Percentiles rank a stretch among this genome's conserved stretches.
Conservation (phyloP, 2,888 invertebrate genomes). For the Chouioia cunea region DNA sequence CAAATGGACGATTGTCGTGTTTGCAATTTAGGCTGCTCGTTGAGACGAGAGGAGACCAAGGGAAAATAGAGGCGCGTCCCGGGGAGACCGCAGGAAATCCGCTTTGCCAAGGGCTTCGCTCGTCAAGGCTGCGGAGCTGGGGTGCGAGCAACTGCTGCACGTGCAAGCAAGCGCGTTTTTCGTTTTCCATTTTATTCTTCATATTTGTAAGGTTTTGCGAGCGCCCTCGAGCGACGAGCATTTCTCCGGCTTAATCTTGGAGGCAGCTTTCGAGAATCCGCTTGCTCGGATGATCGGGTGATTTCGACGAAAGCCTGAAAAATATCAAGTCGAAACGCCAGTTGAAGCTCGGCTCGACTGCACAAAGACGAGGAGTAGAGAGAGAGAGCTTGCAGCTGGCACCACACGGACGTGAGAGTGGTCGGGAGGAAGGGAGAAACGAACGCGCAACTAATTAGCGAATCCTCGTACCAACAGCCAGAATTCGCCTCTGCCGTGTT, state of each 20-base stretch:
- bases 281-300: not conserved
- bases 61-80: slow-evolving; percentile 41
- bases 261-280: not conserved
- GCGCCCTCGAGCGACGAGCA: not conserved
- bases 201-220: slow-evolving; percentile 63
- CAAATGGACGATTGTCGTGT: slow-evolving; percentile 29
- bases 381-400: slow-evolving; percentile 61
- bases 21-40: slow-evolving; percentile 29
- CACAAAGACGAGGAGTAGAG: slow-evolving; percentile 23
- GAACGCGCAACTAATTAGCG: no score
- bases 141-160: no score
- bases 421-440: no score
- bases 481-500: no score
- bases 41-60: slow-evolving; percentile 44
- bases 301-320: not conserved
- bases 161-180: slow-evolving; percentile 23
- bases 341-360: not conserved
- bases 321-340: not conserved
- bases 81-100: slow-evolving; percentile 63
- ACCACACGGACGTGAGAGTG: no score
- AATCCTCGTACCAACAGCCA: no score
- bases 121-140: slow-evolving; percentile 37
- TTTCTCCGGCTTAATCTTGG: no score
- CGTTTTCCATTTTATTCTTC: slow-evolving; percentile 62
- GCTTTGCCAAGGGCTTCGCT: slow-evolving; percentile 62